Evolutionary conservation across 2,797 vertebrate species (phyloP).

Genomic region (Acanthurus tractus): DNA sequence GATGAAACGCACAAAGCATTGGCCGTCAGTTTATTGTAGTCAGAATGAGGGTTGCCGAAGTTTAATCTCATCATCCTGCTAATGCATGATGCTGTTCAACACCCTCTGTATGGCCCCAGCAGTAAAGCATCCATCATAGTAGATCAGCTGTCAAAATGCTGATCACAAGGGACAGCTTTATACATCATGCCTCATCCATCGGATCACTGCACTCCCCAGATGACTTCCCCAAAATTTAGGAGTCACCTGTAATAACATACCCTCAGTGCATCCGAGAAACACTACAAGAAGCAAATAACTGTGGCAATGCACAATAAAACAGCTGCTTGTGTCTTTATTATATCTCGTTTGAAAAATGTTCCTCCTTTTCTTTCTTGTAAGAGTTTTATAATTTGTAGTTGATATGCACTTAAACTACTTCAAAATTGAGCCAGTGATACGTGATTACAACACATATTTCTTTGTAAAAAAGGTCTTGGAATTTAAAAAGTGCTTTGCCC

Average conservation of each 20-base stretch:
- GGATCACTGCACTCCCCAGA: conserved; percentile 55
- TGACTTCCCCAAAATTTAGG: conserved; percentile 40
- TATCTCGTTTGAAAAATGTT: neutral
- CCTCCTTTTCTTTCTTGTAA: neutral
- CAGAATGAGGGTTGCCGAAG: conserved; percentile 8
- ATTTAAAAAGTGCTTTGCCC: neutral
- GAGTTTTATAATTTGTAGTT: neutral
- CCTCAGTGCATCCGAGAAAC: neutral
- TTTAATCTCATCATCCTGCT: conserved; percentile 40
- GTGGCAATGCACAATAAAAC: too few species aligned
- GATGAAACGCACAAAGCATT: conserved; percentile 8
- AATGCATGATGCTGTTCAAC: conserved; percentile 41
- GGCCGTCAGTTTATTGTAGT: conserved; percentile 11
- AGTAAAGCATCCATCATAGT: conserved; percentile 76
- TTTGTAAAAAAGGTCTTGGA: neutral
- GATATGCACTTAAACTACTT: neutral
- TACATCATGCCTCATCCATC: conserved; percentile 48
- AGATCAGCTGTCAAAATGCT: conserved; percentile 75
- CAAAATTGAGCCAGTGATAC: neutral
- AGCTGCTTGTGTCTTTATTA: neutral
- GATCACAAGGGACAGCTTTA: conserved; percentile 70
- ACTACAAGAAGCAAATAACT: conserved; percentile 3
- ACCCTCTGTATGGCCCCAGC: conserved; percentile 31
- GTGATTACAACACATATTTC: neutral
- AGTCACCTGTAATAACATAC: conserved; percentile 37